A percentile compares a stretch with the other conserved stretches of the same genome.
Evolutionary conservation across 2,888 invertebrate species (phyloP).

Genomic region (Slavum lentiscoides): DNA sequence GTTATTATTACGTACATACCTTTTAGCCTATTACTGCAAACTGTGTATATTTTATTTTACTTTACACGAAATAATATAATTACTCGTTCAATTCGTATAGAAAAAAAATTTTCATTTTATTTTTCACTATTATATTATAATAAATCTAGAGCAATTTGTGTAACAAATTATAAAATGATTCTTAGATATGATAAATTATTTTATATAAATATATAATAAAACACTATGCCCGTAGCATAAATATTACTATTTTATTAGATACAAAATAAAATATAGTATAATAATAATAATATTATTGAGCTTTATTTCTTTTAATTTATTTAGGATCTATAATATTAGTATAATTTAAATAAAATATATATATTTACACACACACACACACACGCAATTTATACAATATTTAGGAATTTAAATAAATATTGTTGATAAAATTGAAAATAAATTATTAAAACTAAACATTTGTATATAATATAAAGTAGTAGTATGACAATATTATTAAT

Average conservation of each 20-base stretch:
- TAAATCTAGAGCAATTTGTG: slow-evolving; percentile 15
- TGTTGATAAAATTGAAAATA: background rate
- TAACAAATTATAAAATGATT: slow-evolving; percentile 27
- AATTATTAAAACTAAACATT: too few species aligned
- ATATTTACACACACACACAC: background rate
- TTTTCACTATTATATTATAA: background rate
- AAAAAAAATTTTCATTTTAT: background rate
- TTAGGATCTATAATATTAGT: slow-evolving; percentile 31
- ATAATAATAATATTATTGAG: slow-evolving; percentile 34
- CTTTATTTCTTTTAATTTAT: slow-evolving; percentile 2
- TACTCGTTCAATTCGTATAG: background rate
- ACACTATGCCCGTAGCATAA: background rate
- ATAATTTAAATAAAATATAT: slow-evolving; percentile 10
- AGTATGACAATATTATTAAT: too few species aligned
- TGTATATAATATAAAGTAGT: too few species aligned
- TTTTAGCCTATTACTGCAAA: background rate
- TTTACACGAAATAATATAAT: background rate
- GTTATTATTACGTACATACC: background rate
- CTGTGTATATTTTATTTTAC: background rate
- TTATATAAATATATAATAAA: background rate
- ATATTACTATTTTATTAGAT: background rate
- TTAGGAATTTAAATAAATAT: slow-evolving; percentile 27
- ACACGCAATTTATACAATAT: slow-evolving; percentile 21
- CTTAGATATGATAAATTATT: slow-evolving; percentile 10
- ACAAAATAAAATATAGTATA: slow-evolving; percentile 17